Conservation (phyloP, 2,888 invertebrate species). For the Abscondita cerata region DNA sequence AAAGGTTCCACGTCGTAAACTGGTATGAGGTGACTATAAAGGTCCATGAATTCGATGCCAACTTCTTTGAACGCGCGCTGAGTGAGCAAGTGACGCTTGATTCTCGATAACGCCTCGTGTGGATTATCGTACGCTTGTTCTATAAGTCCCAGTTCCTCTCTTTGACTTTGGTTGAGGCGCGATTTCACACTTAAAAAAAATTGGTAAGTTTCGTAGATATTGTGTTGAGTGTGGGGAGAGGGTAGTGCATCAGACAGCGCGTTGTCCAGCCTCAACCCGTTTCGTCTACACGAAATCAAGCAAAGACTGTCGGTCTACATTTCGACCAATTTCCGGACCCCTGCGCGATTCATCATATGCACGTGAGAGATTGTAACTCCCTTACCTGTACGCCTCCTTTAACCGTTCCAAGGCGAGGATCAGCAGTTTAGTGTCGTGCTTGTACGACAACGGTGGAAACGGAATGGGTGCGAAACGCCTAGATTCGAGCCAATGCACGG, state of each 20-base stretch:
- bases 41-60: conserved; percentile 99
- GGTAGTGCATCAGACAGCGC: conserved; percentile 29
- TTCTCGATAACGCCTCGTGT: conserved; percentile 97
- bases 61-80: conserved; percentile 99
- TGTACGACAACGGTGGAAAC: conserved; percentile 98
- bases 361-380: neutral
- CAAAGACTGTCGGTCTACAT: conserved; percentile 30
- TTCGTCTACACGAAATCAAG: conserved; percentile 29
- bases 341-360: conserved; percentile 49
- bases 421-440: conserved; percentile 98
- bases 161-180: conserved; percentile 96
- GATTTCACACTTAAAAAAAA: conserved; percentile 82
- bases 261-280: conserved; percentile 20
- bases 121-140: conserved; percentile 99
- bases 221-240: no score
- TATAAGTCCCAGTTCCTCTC: conserved; percentile 97
- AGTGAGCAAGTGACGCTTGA: conserved; percentile 98
- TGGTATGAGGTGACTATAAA: conserved; percentile 98
- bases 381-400: conserved; percentile 89
- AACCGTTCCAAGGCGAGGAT: conserved; percentile 95
- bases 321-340: conserved; percentile 40
- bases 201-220: no score
- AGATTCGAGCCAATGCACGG: conserved; percentile 99
- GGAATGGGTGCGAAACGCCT: conserved; percentile 98
- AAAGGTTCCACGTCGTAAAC: conserved; percentile 99